Evolutionary conservation across 23 tunicate genomes (phyloP), one percentile per base, ranked within the genome.

Genomic region (Clavelina lepadiformis): DNA sequence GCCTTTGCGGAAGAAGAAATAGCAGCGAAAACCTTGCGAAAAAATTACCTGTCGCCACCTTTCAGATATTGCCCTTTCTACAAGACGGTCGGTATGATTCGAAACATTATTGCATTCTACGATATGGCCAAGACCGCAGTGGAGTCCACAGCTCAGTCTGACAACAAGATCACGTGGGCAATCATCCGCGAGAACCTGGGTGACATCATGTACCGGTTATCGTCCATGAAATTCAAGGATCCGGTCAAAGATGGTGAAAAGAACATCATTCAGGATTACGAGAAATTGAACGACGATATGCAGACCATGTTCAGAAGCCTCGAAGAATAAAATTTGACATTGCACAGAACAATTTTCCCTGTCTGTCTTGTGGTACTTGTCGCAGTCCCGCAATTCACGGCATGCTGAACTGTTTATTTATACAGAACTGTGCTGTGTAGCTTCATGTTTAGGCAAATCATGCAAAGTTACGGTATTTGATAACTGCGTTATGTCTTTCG

Each of bases 191-290:
- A 92, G 61, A 67, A 72, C 68, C 67, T 84, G 1, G 82, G 94
- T 36, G 86, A 78, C 67, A 38, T 84, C 77, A 84, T 92, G 93
- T 77, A 84, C 81, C 57, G 73, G 2, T 68, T 92, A 56, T 72
- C 87, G 37, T 84, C 93, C 41, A 92, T 92, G 98, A 92, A 92
- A 44, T 92, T 92, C 78, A 84, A 92, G 38, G 98, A 92, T 51
- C 98, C 98, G 26, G 88, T 92, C 45, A 69, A 78, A 38, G 98
- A 92, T 53, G 98, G 98, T 26, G 98, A 92, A 55, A 81, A 56
- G 0, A 73, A 83, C 65, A 92, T 92, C 58, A 92, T 78, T 38
- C 52, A 61, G 28, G 86, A 92, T 33, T 78, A 56, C 65, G 98
- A 92, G 50, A 77, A 79, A 45, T 70, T 92, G 41, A 62, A 92